A percentile compares a stretch with the other conserved stretches of the same genome.
Conservation (phyloP, 2,797 vertebrate genomes). For the Coendou prehensilis region DNA sequence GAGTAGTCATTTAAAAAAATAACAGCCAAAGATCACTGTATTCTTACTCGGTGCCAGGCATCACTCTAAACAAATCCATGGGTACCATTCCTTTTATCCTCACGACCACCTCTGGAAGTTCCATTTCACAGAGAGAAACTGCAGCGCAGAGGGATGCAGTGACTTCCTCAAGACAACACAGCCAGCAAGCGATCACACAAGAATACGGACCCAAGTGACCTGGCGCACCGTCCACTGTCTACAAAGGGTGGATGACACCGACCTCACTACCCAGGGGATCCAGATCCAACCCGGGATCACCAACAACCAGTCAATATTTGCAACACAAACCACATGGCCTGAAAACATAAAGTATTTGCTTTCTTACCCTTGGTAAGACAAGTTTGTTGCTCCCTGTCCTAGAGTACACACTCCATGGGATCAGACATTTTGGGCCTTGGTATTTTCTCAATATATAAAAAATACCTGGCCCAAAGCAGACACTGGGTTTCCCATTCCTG, state of each 20-base stretch:
- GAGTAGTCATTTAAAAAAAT: slow-evolving; percentile 21
- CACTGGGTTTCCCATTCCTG: neutral
- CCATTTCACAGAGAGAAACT: neutral
- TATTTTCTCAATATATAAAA: neutral
- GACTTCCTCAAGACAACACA: neutral
- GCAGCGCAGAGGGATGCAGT: neutral
- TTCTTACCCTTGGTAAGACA: neutral
- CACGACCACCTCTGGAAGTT: neutral
- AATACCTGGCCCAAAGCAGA: neutral
- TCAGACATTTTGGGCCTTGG: neutral
- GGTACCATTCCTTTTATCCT: neutral
- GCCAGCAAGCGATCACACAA: neutral
- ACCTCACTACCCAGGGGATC: neutral
- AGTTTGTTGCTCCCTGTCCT: neutral
- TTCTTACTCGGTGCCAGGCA: neutral
- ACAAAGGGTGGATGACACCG: neutral
- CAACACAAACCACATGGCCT: neutral
- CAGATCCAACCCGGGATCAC: neutral
- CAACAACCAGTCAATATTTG: neutral
- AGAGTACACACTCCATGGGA: neutral
- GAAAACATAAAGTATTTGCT: slow-evolving; percentile 17
- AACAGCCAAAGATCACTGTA: neutral
- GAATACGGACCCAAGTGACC: neutral
- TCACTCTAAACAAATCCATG: neutral
- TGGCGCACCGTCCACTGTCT: neutral